phyloP scores from a whole-genome alignment of 2,797 vertebrate species.

The Apogon talboti region DNA sequence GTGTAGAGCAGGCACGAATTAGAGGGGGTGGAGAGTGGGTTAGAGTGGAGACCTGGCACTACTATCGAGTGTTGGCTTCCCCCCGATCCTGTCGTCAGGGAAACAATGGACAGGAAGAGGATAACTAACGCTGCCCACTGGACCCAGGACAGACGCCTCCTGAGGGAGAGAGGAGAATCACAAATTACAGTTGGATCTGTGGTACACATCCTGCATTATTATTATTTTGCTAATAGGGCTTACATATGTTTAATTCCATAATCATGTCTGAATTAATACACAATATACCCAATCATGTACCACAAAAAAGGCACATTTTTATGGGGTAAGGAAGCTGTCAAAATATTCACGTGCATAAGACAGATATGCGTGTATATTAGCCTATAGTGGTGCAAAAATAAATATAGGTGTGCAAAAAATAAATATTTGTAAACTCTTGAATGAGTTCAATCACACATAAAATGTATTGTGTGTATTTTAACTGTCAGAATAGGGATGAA shows the following conservation, averaged over 20 bases:
- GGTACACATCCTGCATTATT: background rate
- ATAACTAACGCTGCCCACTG: constrained; percentile 95
- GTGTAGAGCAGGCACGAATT: constrained; percentile 90
- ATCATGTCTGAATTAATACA: background rate
- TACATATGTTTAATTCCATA: background rate
- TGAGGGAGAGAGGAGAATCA: constrained; percentile 56
- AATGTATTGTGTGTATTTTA: too few relatives aligned
- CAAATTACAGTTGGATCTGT: background rate
- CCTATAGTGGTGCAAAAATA: too few relatives aligned
- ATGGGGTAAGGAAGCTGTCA: too few relatives aligned
- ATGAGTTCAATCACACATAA: too few relatives aligned
- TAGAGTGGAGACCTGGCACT: constrained; percentile 85
- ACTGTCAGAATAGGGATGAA: too few relatives aligned
- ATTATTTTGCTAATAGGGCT: background rate
- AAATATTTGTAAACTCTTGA: too few relatives aligned
- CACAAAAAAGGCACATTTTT: background rate
- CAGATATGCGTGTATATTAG: too few relatives aligned
- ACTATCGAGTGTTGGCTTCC: constrained; percentile 79
- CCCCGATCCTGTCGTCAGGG: constrained; percentile 88
- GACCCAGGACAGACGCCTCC: constrained; percentile 92
- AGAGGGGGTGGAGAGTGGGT: constrained; percentile 84
- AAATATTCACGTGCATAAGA: too few relatives aligned
- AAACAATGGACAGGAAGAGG: constrained; percentile 94
- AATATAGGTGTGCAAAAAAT: too few relatives aligned
- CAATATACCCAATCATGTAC: background rate